Evolutionary conservation across 2,113 vertebrate genomes (phyloP).

Genomic region (Narcine bancroftii): DNA sequence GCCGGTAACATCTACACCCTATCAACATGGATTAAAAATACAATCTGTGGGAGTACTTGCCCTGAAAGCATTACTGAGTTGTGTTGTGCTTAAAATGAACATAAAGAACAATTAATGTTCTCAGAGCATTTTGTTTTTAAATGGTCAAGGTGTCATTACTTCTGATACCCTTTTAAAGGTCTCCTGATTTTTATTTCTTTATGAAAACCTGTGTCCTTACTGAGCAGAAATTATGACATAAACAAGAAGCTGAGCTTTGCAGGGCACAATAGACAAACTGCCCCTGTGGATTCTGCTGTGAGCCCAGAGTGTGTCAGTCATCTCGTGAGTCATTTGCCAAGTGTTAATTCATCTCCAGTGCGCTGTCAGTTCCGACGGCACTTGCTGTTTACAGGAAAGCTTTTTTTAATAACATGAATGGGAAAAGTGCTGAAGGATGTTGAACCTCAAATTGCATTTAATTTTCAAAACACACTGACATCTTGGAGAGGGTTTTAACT

Average conservation of each 20-base stretch:
- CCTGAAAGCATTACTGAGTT: neutral
- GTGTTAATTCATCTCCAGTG: neutral
- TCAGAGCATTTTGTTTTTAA: neutral
- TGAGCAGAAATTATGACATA: neutral
- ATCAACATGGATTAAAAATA: too few relatives aligned
- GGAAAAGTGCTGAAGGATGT: neutral
- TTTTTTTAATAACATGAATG: neutral
- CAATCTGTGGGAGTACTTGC: neutral
- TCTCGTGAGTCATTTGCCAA: neutral
- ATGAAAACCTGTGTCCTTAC: neutral
- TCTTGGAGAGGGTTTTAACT: neutral
- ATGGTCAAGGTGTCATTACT: neutral
- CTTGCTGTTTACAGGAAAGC: neutral
- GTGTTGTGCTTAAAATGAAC: neutral
- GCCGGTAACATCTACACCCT: too few relatives aligned
- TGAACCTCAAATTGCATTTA: neutral
- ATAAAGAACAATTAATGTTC: neutral
- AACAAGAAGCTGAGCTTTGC: neutral
- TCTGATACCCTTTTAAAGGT: neutral
- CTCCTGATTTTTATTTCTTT: neutral
- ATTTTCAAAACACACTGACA: neutral
- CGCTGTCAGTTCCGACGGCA: neutral
- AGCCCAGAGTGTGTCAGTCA: slow-evolving; percentile 7
- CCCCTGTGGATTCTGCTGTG: neutral
- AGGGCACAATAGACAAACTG: neutral